Base-by-base conservation (phyloP, 2,888 invertebrate species). In the Ornithoptera alexandrae region DNA sequence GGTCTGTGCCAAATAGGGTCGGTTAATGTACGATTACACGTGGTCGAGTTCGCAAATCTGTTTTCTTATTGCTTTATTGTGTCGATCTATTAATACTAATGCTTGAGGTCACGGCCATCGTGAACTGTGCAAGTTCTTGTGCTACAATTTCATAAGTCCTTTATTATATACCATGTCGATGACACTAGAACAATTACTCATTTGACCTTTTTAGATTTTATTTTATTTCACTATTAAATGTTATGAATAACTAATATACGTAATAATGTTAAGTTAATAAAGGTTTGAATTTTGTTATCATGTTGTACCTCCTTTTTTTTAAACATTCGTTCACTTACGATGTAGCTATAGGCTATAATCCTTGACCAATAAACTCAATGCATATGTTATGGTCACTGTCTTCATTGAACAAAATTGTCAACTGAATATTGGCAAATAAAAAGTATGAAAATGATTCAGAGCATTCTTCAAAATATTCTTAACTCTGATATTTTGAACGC, bases 21-120 rank as follows among this genome's bases (percentile, higher is more conserved):
- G 86, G 85, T 84, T 79, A 85, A 79, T 82, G 85, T 72, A 80
- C 87, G 81, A 83, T 80, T 80, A 75, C 87, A 85, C 84, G 86
- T 86, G 87, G 74, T 69, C 67, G 68, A 67, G 67, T 76, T 67
- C 71, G 58, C 50, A 6, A 53, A 67, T 30, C 62, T 46, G 58
- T 58, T 62, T 56, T 72, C 53, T 71, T 71, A 73, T 72, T 72
- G 74, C 66, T 75, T 74, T 77, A 81, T 81, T 82, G 80, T 81
- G 62, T 73, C 70, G 57, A 62, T 74, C 78, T 79, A 79, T 74
- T 77, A 78, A 80, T 79, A 80, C 65, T 53, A 66, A 66, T 66
- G 64, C 71, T 50, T 62, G 58, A 58, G 67, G 67, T 67, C 70
- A 67, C 24, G 64, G 70, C 42, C 63, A 39, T 53, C 22, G 39